Percentiles rank a stretch among this genome's conserved stretches.
These are phyloP conservation scores for Sarotherodon lohbergeri DNA, from an alignment of 2,113 vertebrate genomes.

Conservation along the genomic window DNA sequence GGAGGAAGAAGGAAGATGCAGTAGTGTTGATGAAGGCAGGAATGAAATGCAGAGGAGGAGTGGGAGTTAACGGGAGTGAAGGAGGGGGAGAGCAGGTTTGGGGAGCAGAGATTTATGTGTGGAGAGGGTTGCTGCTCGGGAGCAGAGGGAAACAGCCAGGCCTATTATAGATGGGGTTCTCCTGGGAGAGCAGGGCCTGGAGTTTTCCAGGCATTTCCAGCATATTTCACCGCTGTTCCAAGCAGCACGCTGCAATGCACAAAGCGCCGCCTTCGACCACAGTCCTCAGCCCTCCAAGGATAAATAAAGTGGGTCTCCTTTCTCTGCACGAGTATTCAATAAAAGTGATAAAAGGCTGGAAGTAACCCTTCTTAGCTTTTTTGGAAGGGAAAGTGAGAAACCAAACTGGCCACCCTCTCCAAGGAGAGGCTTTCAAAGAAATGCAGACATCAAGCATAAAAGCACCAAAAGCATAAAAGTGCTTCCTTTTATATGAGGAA, in stretches of 20 bases:
- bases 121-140: slow-evolving; percentile 22
- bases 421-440: slow-evolving; percentile 48
- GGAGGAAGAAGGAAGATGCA: not conserved
- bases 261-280: slow-evolving; percentile 25
- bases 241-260: slow-evolving; percentile 41
- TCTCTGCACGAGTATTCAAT: slow-evolving; percentile 42
- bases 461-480: slow-evolving; percentile 25
- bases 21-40: not conserved
- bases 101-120: slow-evolving; percentile 60
- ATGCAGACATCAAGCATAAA: slow-evolving; percentile 40
- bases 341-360: slow-evolving; percentile 55
- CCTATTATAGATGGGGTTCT: slow-evolving; percentile 57
- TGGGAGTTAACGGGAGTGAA: not conserved
- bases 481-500: slow-evolving; percentile 27
- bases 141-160: slow-evolving; percentile 49
- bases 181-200: slow-evolving; percentile 42
- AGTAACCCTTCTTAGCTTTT: slow-evolving; percentile 33
- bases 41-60: slow-evolving; percentile 14
- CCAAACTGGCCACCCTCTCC: slow-evolving; percentile 37
- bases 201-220: slow-evolving; percentile 52
- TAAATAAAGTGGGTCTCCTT: slow-evolving; percentile 45
- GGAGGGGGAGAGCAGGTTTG: not conserved
- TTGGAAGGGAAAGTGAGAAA: slow-evolving; percentile 18
- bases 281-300: slow-evolving; percentile 35
- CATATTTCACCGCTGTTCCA: slow-evolving; percentile 29